Evolutionary conservation across 2,888 invertebrate species (phyloP).

Genomic region (Eumacrocentrus americanus): DNA sequence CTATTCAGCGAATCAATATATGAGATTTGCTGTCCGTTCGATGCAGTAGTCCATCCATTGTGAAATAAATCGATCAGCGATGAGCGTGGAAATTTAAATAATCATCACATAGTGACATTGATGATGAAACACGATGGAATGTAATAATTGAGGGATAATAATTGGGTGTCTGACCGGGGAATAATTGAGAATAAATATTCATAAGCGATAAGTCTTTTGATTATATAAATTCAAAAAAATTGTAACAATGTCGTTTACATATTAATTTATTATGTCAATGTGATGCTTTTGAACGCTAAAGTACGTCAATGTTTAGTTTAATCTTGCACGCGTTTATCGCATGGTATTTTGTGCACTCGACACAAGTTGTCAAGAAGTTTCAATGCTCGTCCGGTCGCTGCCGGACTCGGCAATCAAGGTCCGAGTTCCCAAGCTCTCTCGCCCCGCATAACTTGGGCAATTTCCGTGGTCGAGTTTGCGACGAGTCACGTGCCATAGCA

Average conservation of each 20-base stretch:
- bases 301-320: too few relatives aligned
- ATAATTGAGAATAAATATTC: conserved; percentile 1
- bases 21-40: too few relatives aligned
- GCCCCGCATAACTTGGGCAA: conserved; percentile 23
- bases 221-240: not conserved
- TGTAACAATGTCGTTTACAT: not conserved
- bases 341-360: conserved; percentile 1
- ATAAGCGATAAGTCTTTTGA: not conserved
- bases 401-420: conserved; percentile 22
- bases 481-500: conserved; percentile 9
- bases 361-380: conserved; percentile 27
- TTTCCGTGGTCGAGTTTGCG: conserved; percentile 19
- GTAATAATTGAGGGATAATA: not conserved
- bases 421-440: conserved; percentile 13
- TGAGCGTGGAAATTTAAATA: conserved; percentile 1
- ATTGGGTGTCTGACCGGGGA: not conserved
- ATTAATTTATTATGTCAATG: not conserved
- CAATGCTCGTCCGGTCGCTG: conserved; percentile 10
- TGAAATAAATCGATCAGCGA: too few relatives aligned
- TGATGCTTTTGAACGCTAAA: too few relatives aligned
- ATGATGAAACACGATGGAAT: not conserved
- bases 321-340: not conserved
- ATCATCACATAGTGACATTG: not conserved
- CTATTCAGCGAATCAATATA: not conserved
- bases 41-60: too few relatives aligned